A percentile compares a stretch with the other conserved stretches of the same genome.
These are phyloP conservation scores for Hypocryptadius cinnamomeus DNA, from an alignment of 2,113 vertebrate genomes.

Conservation along the genomic window DNA sequence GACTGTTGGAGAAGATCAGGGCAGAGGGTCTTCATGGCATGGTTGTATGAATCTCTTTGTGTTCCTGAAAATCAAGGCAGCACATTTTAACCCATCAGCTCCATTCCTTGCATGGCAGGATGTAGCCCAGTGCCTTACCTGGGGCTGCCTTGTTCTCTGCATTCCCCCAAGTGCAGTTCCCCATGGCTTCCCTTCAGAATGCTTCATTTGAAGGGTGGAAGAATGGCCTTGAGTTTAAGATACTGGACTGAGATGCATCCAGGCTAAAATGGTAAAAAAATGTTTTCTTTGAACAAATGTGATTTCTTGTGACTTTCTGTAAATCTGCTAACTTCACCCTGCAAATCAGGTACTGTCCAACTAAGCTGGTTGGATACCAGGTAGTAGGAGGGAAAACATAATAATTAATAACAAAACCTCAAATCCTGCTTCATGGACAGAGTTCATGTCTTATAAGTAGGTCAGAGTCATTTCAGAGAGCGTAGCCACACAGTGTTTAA, in stretches of 20 bases:
- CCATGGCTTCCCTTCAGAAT: rapidly evolving
- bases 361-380: background rate
- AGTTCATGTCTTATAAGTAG: background rate
- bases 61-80: background rate
- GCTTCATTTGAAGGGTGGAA: background rate
- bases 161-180: background rate
- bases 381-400: background rate
- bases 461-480: background rate
- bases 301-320: background rate
- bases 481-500: background rate
- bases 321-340: background rate
- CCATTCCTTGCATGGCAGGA: background rate
- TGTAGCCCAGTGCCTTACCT: rapidly evolving
- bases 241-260: background rate
- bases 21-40: background rate
- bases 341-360: background rate
- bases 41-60: background rate
- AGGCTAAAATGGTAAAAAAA: background rate
- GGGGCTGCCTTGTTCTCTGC: background rate
- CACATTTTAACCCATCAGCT: background rate
- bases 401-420: background rate
- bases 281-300: background rate
- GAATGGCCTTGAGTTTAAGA: background rate
- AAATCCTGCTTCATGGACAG: background rate
- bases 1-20: background rate